Evolutionary conservation across 2,888 invertebrate species (phyloP).

Genomic region (Xestia rhomboidea): DNA sequence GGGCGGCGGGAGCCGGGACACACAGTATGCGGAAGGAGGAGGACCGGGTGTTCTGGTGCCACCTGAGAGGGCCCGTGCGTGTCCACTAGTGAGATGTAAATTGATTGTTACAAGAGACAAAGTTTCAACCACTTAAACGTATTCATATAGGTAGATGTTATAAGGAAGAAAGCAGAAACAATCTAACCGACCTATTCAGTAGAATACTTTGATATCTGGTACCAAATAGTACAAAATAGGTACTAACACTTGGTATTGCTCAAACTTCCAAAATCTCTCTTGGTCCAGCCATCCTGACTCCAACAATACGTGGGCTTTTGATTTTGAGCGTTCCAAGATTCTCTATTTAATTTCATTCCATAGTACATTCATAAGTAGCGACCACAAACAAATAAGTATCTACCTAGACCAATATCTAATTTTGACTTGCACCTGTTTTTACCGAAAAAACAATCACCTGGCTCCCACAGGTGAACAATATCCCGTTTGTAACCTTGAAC

Average conservation of each 20-base stretch:
- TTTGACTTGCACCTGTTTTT: conserved; percentile 13
- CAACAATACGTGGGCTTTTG: too few species aligned
- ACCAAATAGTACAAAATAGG: too few species aligned
- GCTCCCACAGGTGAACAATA: conserved; percentile 19
- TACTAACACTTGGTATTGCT: too few species aligned
- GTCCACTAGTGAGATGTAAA: background rate
- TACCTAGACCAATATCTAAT: background rate
- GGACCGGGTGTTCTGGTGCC: background rate
- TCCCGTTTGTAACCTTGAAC: conserved; percentile 24
- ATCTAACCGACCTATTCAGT: background rate
- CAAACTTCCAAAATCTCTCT: too few species aligned
- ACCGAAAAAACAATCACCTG: conserved; percentile 29
- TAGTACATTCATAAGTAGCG: background rate
- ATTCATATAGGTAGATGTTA: background rate
- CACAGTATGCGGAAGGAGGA: background rate
- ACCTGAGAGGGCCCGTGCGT: background rate
- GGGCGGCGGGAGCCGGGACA: background rate
- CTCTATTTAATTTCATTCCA: background rate
- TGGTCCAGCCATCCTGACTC: too few species aligned
- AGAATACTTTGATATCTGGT: too few species aligned
- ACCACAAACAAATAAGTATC: background rate
- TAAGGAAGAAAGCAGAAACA: background rate
- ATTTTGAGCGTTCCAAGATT: background rate
- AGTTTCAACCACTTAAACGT: background rate
- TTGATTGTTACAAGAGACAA: background rate